Percentiles rank a stretch among this genome's conserved stretches.
Evolutionary conservation across 1,140 invertebrate genomes (phyloP).

Genomic region (Limonius californicus): DNA sequence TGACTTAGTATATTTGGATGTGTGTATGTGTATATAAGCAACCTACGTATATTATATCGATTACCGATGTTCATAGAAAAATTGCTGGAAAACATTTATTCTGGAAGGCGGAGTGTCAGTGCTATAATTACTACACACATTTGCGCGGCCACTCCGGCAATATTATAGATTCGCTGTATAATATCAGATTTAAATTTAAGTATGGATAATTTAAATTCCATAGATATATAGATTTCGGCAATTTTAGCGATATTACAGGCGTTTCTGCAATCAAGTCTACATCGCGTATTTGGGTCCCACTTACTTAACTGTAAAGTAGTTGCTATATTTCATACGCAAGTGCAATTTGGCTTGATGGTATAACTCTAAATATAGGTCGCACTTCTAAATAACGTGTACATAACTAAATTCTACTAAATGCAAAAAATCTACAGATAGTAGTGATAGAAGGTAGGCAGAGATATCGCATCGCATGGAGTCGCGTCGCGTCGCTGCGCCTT

Average conservation of each 20-base stretch:
- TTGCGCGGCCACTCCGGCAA: background rate
- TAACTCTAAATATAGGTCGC: no score
- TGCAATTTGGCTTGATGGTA: no score
- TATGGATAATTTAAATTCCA: no score
- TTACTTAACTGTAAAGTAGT: no score
- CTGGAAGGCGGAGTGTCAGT: background rate
- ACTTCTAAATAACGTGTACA: background rate
- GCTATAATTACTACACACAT: no score
- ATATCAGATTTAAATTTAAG: no score
- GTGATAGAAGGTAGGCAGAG: background rate
- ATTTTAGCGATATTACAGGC: no score
- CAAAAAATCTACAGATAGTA: conserved; percentile 7
- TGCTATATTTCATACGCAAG: no score
- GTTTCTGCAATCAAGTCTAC: no score
- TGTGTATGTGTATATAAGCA: background rate
- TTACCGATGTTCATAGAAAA: conserved; percentile 7
- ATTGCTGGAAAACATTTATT: conserved; percentile 4
- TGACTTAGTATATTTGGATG: background rate
- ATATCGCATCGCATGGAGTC: background rate
- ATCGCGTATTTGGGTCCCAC: no score
- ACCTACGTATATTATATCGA: background rate
- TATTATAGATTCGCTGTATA: no score
- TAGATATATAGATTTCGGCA: no score
- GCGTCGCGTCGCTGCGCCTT: conserved; percentile 12
- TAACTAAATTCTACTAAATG: background rate